A percentile compares a stretch with the other conserved stretches of the same genome.
These are phyloP conservation scores for Poecilobothrus nobilitatus DNA, from an alignment of 2,888 invertebrate genomes.

Conservation along the genomic window DNA sequence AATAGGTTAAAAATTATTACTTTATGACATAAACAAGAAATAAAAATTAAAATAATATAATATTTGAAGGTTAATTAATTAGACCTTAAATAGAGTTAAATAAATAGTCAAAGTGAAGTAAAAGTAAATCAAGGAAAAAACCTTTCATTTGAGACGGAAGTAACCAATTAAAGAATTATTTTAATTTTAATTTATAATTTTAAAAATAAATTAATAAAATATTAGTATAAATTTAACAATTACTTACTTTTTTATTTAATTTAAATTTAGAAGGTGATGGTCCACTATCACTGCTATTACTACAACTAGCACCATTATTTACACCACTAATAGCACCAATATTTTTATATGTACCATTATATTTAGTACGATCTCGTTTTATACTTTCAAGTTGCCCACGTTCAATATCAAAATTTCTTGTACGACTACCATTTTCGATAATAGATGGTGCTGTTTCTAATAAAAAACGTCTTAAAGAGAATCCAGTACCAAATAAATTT, in stretches of 20 bases:
- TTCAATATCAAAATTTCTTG: conserved; percentile 4
- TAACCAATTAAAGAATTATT: too few relatives aligned
- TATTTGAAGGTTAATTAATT: too few relatives aligned
- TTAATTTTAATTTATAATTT: too few relatives aligned
- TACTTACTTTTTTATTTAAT: background rate
- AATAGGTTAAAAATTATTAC: too few relatives aligned
- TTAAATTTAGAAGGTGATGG: background rate
- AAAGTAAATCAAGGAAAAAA: too few relatives aligned
- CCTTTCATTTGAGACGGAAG: too few relatives aligned
- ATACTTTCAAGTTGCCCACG: background rate
- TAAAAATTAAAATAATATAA: too few relatives aligned
- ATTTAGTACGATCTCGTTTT: background rate
- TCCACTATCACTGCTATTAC: background rate
- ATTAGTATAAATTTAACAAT: background rate
- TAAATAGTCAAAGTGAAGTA: too few relatives aligned
- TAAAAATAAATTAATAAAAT: too few relatives aligned
- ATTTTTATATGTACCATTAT: background rate
- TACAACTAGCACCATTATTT: background rate
- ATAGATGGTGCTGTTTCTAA: background rate
- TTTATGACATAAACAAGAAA: too few relatives aligned
- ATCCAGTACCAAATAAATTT: background rate
- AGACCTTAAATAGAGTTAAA: too few relatives aligned
- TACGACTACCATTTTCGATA: background rate
- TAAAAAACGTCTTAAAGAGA: background rate
- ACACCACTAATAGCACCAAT: background rate